These are phyloP conservation scores for Helleia helle DNA, from an alignment of 2,888 invertebrate species.

Conservation along the genomic window DNA sequence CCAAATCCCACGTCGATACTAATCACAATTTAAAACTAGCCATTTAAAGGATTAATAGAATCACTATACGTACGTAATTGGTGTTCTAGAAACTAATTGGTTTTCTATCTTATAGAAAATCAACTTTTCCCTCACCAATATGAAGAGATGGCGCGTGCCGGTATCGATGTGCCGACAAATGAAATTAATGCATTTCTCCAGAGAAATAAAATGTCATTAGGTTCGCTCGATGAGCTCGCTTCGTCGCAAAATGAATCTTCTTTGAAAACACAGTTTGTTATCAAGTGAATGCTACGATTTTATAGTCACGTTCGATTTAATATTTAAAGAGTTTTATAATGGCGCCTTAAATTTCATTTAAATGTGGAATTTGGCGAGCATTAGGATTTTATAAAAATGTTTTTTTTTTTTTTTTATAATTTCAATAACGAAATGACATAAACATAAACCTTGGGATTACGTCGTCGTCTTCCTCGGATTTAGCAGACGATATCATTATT, in stretches of 20 bases:
- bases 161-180: constrained; percentile 64
- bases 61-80: constrained; percentile 11
- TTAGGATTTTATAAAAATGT: neutral
- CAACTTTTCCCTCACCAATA: constrained; percentile 43
- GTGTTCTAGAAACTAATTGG: constrained; percentile 32
- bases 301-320: constrained; percentile 14
- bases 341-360: constrained; percentile 10
- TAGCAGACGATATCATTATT: too few species aligned
- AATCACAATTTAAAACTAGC: neutral
- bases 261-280: constrained; percentile 41
- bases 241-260: constrained; percentile 32
- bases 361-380: constrained; percentile 8
- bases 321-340: constrained; percentile 14
- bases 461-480: too few species aligned
- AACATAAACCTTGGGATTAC: constrained; percentile 9
- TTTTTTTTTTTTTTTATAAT: constrained; percentile 21
- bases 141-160: constrained; percentile 41
- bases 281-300: constrained; percentile 20
- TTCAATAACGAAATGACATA: constrained; percentile 26
- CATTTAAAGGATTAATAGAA: neutral
- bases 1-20: neutral
- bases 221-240: constrained; percentile 57
- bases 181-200: constrained; percentile 69
- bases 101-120: constrained; percentile 51
- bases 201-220: constrained; percentile 71